Evolutionary conservation across 2,888 invertebrate species (phyloP).

Genomic region (Apoderus coryli): DNA sequence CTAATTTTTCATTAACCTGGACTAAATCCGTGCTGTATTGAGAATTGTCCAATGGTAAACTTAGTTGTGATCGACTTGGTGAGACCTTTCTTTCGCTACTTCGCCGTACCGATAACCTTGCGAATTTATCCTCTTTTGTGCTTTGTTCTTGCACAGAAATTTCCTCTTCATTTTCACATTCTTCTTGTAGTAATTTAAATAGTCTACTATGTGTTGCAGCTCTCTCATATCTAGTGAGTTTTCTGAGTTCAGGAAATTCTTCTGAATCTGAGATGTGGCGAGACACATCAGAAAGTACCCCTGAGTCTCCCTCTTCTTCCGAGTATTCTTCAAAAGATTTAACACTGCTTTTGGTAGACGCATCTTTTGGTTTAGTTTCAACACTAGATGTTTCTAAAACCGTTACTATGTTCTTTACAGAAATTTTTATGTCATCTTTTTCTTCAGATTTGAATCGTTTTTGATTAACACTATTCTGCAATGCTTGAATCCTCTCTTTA

Average conservation of each 20-base stretch:
- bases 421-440: slow-evolving; percentile 19
- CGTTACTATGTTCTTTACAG: slow-evolving; percentile 22
- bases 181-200: slow-evolving; percentile 49
- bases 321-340: slow-evolving; percentile 30
- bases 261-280: slow-evolving; percentile 51
- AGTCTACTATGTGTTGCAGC: slow-evolving; percentile 59
- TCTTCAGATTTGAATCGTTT: slow-evolving; percentile 18
- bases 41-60: slow-evolving; percentile 34
- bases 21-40: slow-evolving; percentile 38
- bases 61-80: slow-evolving; percentile 36
- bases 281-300: slow-evolving; percentile 55
- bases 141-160: slow-evolving; percentile 4
- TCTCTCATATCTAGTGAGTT: slow-evolving; percentile 46
- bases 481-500: slow-evolving; percentile 28
- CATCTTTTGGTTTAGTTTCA: slow-evolving; percentile 19
- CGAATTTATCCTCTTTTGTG: slow-evolving; percentile 17
- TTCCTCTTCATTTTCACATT: slow-evolving; percentile 30
- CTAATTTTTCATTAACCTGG: slow-evolving; percentile 38
- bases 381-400: slow-evolving; percentile 17
- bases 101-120: slow-evolving; percentile 16
- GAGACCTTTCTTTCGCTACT: slow-evolving; percentile 27
- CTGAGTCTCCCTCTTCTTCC: slow-evolving; percentile 49
- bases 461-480: slow-evolving; percentile 25
- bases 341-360: slow-evolving; percentile 25
- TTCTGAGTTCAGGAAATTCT: slow-evolving; percentile 44